Evolutionary conservation across 2,797 vertebrate genomes (phyloP).

Genomic region (Glossophaga mutica): DNA sequence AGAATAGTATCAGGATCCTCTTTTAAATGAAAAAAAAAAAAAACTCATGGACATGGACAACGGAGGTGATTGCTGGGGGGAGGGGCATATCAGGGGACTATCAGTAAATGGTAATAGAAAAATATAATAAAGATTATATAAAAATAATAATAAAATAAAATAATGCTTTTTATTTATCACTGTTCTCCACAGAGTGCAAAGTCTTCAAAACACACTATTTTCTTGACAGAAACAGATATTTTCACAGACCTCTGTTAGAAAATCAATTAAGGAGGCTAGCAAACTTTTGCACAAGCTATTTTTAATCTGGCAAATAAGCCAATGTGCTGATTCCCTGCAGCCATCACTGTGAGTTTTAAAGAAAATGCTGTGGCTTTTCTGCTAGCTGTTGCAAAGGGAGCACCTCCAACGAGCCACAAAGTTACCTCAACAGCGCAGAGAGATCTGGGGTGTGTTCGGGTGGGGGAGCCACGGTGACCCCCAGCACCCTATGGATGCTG

Average conservation of each 20-base stretch:
- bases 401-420: not conserved
- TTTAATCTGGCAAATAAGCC: conserved; percentile 52
- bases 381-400: not conserved
- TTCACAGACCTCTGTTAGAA: not conserved
- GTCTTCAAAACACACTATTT: conserved; percentile 15
- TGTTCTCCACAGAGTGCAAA: not conserved
- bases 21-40: not conserved
- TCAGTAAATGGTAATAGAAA: too few relatives aligned
- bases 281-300: conserved; percentile 15
- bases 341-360: not conserved
- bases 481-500: not conserved
- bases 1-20: not conserved
- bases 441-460: rapidly evolving
- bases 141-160: not conserved
- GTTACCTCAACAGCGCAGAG: not conserved
- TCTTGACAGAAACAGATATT: conserved; percentile 1
- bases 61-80: too few relatives aligned
- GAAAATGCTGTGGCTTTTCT: not conserved
- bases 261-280: not conserved
- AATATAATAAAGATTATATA: too few relatives aligned
- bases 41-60: too few relatives aligned
- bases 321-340: not conserved
- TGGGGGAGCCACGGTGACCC: not conserved
- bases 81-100: too few relatives aligned
- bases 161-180: not conserved